Evolutionary conservation across 1,140 invertebrate species (phyloP), one percentile per base, ranked within the genome.

Genomic region (Anoplolepis gracilipes): DNA sequence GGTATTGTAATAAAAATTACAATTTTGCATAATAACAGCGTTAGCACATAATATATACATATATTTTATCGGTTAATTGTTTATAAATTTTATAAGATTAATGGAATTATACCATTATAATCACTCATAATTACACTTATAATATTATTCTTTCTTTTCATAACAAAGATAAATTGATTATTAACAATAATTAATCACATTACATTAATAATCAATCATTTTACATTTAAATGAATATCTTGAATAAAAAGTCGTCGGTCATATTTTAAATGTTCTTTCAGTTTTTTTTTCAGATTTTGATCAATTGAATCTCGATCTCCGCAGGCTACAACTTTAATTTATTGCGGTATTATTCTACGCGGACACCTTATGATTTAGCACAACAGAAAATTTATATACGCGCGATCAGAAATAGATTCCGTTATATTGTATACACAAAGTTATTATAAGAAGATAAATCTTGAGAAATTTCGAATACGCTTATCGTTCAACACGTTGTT

Each of bases 281-380:
- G 11, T 6, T 11, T 1, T 10, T 16, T 33, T 59, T 42, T 59
- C 46, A 11, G 2, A 42, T 69, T 28, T 76, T n/a, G 25, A 87
- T 73, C 61, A 55, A 28, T 62, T 73, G 36, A n/a, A n/a, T 19
- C 13, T 22, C 39, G 76, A 84, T 19, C 72, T 67, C 49, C 19
- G 39, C 10, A 16, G 39, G n/a, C 46, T 19, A 57, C 64, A 10
- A 85, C n/a, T 28, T 55, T 65, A 73, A 85, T 88, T 85, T 79
- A 62, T 61, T 46, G 49, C 49, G n/a, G 49, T 30, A 49, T 42
- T 30, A 22, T 22, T 57, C 53, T 42, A 33, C 39, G 49, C 19
- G 64, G 33, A 4, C 16, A 73, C 11, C 39, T 59, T 67, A 22
- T 69, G 57, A 81, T 88, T 89, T 85, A 69, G 70, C 82, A 88